Conservation (phyloP, 1,140 invertebrate species). For the Zaprionus taronus region DNA sequence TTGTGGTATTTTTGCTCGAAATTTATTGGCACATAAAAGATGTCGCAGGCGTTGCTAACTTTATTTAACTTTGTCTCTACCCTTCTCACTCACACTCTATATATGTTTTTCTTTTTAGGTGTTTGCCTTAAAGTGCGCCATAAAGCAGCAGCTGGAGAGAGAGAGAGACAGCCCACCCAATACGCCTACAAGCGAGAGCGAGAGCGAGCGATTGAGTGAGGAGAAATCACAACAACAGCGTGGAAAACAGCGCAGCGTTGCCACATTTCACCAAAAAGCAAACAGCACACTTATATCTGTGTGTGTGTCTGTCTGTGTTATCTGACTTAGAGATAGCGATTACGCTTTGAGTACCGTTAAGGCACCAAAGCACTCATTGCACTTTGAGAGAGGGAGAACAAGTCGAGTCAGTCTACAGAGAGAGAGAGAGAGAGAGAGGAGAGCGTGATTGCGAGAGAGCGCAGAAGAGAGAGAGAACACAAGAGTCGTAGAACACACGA, state of each 20-base stretch:
- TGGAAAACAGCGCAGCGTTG: conserved; percentile 52
- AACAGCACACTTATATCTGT: conserved; percentile 23
- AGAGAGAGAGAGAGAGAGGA: not conserved
- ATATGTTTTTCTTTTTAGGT: conserved; percentile 63
- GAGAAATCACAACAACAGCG: conserved; percentile 69
- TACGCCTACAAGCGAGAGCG: conserved; percentile 63
- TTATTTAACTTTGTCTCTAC: conserved; percentile 65
- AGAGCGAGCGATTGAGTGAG: conserved; percentile 6
- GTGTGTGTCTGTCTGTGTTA: conserved; percentile 36
- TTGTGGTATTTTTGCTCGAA: conserved; percentile 61
- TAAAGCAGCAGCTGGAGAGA: conserved; percentile 47
- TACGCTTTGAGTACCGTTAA: conserved; percentile 63
- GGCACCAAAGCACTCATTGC: conserved; percentile 47
- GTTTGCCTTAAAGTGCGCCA: conserved; percentile 79
- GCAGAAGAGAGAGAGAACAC: conserved; percentile 12
- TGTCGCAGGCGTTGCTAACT: conserved; percentile 80
- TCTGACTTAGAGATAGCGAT: conserved; percentile 71
- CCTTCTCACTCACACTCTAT: conserved; percentile 22
- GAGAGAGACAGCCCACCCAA: conserved; percentile 54
- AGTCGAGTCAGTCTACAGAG: not conserved
- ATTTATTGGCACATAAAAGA: conserved; percentile 79
- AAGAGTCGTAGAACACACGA: conserved; percentile 19
- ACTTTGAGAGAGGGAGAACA: conserved; percentile 19
- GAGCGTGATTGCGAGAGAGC: conserved; percentile 18
- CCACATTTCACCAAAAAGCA: conserved; percentile 60